phyloP scores from a whole-genome alignment of 2,888 invertebrate species.

The Polyploca ridens region DNA sequence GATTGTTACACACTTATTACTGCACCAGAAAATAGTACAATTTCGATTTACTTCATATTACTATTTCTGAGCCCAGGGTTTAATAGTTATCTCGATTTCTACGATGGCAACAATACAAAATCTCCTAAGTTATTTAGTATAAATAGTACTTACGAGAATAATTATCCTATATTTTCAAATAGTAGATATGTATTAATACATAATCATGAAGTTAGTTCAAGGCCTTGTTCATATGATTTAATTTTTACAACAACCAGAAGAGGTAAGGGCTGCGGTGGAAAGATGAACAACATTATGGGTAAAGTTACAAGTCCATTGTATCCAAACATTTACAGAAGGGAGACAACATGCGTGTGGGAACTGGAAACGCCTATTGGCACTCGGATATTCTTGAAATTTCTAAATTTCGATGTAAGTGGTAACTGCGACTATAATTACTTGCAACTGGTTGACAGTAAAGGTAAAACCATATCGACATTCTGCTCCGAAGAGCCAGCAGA shows the following conservation, averaged over 20 bases:
- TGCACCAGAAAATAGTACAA: constrained; percentile 86
- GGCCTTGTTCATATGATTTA: constrained; percentile 52
- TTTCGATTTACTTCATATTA: constrained; percentile 86
- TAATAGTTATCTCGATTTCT: constrained; percentile 66
- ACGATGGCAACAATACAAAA: constrained; percentile 61
- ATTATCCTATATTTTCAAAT: constrained; percentile 85
- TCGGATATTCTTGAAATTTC: constrained; percentile 55
- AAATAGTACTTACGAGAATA: constrained; percentile 34
- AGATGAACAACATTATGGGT: constrained; percentile 56
- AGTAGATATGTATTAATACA: constrained; percentile 87
- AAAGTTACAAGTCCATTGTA: constrained; percentile 71
- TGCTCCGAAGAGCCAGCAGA: constrained; percentile 84
- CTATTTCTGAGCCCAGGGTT: constrained; percentile 37
- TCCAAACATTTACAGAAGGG: constrained; percentile 63
- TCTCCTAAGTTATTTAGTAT: constrained; percentile 47
- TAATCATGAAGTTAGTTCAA: constrained; percentile 52
- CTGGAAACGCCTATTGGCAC: constrained; percentile 65
- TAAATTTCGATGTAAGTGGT: constrained; percentile 86
- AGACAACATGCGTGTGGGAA: constrained; percentile 69
- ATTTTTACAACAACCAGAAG: constrained; percentile 56
- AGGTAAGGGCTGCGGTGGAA: constrained; percentile 76
- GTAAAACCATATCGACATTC: constrained; percentile 69
- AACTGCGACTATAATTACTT: constrained; percentile 87
- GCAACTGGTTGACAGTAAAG: constrained; percentile 83
- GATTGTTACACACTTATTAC: constrained; percentile 88